phyloP scores from a whole-genome alignment of 2,113 vertebrate genomes.

The Hemibates koningsi region DNA sequence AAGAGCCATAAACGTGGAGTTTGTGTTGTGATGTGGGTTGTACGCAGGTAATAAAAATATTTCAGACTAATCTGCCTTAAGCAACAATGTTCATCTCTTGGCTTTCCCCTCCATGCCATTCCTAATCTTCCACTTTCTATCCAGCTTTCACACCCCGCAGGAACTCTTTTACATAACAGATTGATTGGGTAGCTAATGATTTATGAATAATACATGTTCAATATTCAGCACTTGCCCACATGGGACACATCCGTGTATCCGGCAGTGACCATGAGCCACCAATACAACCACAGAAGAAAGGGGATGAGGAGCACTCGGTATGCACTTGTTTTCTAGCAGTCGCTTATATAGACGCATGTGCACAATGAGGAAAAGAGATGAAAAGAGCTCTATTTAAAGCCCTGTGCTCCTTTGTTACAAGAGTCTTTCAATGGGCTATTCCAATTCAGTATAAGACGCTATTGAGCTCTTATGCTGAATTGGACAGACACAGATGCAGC shows the following conservation, averaged over 20 bases:
- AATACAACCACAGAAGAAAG: background rate
- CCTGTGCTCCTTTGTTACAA: background rate
- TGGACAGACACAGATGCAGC: background rate
- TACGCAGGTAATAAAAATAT: background rate
- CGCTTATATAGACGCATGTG: background rate
- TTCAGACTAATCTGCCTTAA: background rate
- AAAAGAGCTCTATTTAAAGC: background rate
- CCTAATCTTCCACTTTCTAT: background rate
- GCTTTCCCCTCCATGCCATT: background rate
- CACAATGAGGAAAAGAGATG: background rate
- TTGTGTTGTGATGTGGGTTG: background rate
- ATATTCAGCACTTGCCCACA: constrained; percentile 13
- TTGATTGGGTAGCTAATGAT: constrained; percentile 17
- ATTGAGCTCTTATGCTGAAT: background rate
- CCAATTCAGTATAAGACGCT: background rate
- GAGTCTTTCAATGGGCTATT: background rate
- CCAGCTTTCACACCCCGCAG: background rate
- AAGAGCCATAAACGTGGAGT: background rate
- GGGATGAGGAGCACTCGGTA: background rate
- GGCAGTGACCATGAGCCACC: background rate
- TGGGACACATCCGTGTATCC: background rate
- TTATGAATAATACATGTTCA: constrained; percentile 34
- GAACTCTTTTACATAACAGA: background rate
- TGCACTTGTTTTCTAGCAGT: background rate
- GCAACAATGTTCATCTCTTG: background rate